A percentile compares a stretch with the other conserved stretches of the same genome.
These are phyloP conservation scores for Xenops minutus DNA, from an alignment of 2,797 vertebrate genomes.

Conservation along the genomic window DNA sequence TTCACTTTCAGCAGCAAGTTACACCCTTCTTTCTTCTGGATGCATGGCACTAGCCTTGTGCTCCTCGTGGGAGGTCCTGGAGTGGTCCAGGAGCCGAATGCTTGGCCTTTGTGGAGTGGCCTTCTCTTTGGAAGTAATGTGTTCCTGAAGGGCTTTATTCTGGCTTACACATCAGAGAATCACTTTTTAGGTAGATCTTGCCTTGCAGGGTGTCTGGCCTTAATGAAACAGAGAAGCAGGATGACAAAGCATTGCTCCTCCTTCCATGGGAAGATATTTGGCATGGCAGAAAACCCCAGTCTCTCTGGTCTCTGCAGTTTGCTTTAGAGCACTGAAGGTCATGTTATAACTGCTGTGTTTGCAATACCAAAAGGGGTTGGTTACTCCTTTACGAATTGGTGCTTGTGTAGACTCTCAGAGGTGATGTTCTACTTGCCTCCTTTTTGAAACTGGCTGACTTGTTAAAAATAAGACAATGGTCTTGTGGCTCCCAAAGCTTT, in stretches of 20 bases:
- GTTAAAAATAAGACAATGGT: neutral
- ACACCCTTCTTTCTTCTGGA: neutral
- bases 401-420: neutral
- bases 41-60: rapidly evolving
- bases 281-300: neutral
- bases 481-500: neutral
- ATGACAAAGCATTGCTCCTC: neutral
- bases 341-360: neutral
- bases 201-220: neutral
- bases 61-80: neutral
- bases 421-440: neutral
- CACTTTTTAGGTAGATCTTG: neutral
- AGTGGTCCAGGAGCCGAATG: neutral
- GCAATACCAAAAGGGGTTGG: rapidly evolving
- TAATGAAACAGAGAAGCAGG: neutral
- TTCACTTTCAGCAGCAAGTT: neutral
- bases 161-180: neutral
- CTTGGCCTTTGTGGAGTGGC: neutral
- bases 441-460: neutral
- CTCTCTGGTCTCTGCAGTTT: neutral
- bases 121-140: rapidly evolving
- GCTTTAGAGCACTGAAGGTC: neutral
- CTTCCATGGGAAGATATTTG: rapidly evolving
- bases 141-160: neutral
- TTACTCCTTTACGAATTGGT: neutral